Base-by-base conservation (phyloP, 2,797 vertebrate species). In the Leptodactylus fallax region DNA sequence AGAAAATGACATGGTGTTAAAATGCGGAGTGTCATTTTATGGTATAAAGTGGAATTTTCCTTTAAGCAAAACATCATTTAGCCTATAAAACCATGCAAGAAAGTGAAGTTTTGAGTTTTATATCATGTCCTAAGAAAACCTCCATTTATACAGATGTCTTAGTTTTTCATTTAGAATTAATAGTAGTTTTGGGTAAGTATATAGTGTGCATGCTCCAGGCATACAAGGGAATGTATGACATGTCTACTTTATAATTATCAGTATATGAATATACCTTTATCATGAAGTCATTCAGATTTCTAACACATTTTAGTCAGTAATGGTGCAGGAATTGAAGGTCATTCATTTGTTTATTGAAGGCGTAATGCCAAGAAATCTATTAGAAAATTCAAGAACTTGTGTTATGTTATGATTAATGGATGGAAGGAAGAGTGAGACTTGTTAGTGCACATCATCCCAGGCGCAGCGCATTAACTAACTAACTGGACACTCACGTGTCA, bases 141-240 rank as follows among this genome's bases (percentile, higher is more conserved):
- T 76, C 49, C 47, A 76, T 11, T 11, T 36, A 36, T 58, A 79
- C 51, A 79, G 78, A 79, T 76, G 47, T 74, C 71, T 47, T 74
- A 45, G 69, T n/a, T 51, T 72, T 76, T 51, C 72, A 76, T 47
- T 60, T 21, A 21, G 47, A 79, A 80, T 47, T 80, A 16, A 80
- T 61, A 58, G 77, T 19, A 80, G 56, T n/a, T 61, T 36, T 0
- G 10, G 56, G 27, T 61, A 61, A 80, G 79, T 45, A 63, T 45
- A 60, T 80, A 60, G 58, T 60, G 17, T 47, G 27, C 27, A 61
- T 21, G 79, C 79, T 80, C 56, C 55, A 80, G 79, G 79, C 79
- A 80, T 47, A n/a, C n/a, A 14, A 21, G 21, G 27, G 79, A 60
- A 27, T 80, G 27, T 11, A 80, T 81, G 58, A 81, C 79, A 81